Evolutionary conservation across 2,888 invertebrate species (phyloP).

Genomic region (Clanis bilineata): DNA sequence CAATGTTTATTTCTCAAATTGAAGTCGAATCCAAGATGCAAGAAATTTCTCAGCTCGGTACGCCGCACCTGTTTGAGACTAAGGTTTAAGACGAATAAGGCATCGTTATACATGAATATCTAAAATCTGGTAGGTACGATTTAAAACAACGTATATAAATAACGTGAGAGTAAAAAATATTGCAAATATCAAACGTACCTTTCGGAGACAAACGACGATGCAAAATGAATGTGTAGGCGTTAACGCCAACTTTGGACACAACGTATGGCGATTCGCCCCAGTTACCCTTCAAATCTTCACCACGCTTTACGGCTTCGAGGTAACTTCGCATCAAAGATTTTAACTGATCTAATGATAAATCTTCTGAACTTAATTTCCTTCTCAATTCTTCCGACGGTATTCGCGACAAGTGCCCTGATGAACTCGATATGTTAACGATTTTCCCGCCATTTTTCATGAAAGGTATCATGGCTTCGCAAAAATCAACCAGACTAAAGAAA

Average conservation of each 20-base stretch:
- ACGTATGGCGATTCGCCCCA: conserved; percentile 86
- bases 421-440: conserved; percentile 89
- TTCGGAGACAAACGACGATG: conserved; percentile 66
- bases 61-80: too few species aligned
- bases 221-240: conserved; percentile 86
- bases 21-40: too few species aligned
- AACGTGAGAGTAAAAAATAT: neutral
- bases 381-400: conserved; percentile 81
- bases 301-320: conserved; percentile 76
- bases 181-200: conserved; percentile 42
- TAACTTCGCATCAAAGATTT: conserved; percentile 83
- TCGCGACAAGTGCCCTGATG: conserved; percentile 83
- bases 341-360: conserved; percentile 80
- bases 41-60: too few species aligned
- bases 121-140: too few species aligned
- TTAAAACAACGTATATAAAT: neutral
- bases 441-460: conserved; percentile 84
- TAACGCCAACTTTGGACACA: conserved; percentile 88
- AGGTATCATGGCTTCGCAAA: conserved; percentile 85
- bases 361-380: conserved; percentile 67
- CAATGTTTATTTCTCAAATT: too few species aligned
- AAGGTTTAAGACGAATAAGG: too few species aligned
- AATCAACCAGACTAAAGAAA: conserved; percentile 59
- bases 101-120: too few species aligned
- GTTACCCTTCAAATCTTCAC: conserved; percentile 52